Percentiles rank a stretch among this genome's conserved stretches.
These are phyloP conservation scores for Mormyrus hasselquistii DNA, from an alignment of 2,797 vertebrate species.

Conservation along the genomic window DNA sequence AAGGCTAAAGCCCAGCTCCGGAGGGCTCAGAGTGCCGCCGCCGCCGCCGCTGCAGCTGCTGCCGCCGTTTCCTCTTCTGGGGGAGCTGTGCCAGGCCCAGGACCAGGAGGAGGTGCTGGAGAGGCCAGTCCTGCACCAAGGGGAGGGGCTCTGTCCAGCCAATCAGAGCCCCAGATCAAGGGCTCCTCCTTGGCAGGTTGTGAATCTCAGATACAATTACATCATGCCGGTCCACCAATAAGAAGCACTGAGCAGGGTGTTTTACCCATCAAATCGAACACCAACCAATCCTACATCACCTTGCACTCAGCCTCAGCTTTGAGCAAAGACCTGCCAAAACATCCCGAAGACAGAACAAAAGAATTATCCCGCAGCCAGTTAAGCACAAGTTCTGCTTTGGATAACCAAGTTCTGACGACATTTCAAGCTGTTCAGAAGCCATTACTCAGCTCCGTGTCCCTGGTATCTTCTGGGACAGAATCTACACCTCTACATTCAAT, in stretches of 20 bases:
- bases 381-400: background rate
- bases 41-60: constrained; percentile 54
- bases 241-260: constrained; percentile 39
- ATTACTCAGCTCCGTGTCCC: constrained; percentile 28
- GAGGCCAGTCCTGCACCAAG: constrained; percentile 43
- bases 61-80: constrained; percentile 56
- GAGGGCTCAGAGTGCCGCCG: constrained; percentile 80
- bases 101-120: constrained; percentile 65
- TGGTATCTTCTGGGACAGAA: constrained; percentile 32
- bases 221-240: constrained; percentile 52
- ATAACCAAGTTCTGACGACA: constrained; percentile 13
- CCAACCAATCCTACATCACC: constrained; percentile 35
- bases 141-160: constrained; percentile 52
- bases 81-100: constrained; percentile 64
- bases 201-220: constrained; percentile 66
- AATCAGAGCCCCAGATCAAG: constrained; percentile 31
- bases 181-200: constrained; percentile 50
- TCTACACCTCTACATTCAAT: constrained; percentile 27
- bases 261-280: constrained; percentile 33
- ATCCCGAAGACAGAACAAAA: constrained; percentile 36
- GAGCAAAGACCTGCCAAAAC: constrained; percentile 22
- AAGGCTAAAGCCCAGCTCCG: constrained; percentile 93
- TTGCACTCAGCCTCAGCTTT: constrained; percentile 29
- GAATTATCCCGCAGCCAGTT: constrained; percentile 13
- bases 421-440: constrained; percentile 15